These are phyloP conservation scores for Agrotis segetum DNA, from an alignment of 2,888 invertebrate genomes.

Conservation along the genomic window DNA sequence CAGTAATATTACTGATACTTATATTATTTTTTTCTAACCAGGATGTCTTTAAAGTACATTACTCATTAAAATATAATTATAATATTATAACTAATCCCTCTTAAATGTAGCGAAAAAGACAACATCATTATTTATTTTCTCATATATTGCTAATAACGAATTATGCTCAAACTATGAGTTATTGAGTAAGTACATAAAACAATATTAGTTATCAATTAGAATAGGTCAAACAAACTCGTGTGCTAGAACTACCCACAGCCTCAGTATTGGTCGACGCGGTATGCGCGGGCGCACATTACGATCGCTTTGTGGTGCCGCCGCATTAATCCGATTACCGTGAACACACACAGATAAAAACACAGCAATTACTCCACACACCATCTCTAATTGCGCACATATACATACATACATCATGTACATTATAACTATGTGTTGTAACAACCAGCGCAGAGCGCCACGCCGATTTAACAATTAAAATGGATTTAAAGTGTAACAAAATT, in stretches of 20 bases:
- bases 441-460: constrained; percentile 26
- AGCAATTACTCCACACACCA: constrained; percentile 58
- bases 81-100: no score
- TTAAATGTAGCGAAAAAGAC: no score
- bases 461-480: constrained; percentile 51
- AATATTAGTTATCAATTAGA: constrained; percentile 8
- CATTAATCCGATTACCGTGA: constrained; percentile 65
- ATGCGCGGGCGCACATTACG: constrained; percentile 54
- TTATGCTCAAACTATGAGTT: no score
- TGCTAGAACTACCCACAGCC: constrained; percentile 22
- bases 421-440: neutral
- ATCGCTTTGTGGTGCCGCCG: constrained; percentile 56
- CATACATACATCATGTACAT: neutral
- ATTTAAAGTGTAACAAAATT: constrained; percentile 54
- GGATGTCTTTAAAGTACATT: neutral
- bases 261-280: constrained; percentile 49
- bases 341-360: constrained; percentile 59
- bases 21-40: neutral
- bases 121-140: no score
- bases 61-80: no score
- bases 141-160: no score
- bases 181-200: no score
- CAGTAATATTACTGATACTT: neutral
- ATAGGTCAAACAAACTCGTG: constrained; percentile 21
- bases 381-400: constrained; percentile 49